These are phyloP conservation scores for Leuciscus idus DNA, from an alignment of 2,113 vertebrate genomes.

Conservation along the genomic window DNA sequence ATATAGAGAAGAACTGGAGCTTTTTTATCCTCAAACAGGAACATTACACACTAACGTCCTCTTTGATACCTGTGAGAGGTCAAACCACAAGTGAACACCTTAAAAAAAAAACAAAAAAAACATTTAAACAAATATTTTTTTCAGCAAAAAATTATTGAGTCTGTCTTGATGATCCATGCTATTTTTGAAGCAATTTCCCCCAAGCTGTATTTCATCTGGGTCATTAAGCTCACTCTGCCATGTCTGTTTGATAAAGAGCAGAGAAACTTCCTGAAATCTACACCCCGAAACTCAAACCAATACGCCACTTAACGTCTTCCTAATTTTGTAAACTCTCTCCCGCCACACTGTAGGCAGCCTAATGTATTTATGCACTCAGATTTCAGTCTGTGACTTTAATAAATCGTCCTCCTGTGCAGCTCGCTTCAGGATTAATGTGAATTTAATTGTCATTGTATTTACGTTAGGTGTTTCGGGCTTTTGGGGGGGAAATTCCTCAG, in stretches of 20 bases:
- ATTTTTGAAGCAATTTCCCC: constrained; percentile 45
- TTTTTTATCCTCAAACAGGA: too few relatives aligned
- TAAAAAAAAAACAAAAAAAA: too few relatives aligned
- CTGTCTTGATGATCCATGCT: constrained; percentile 53
- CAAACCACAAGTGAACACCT: constrained; percentile 49
- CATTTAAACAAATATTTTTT: too few relatives aligned
- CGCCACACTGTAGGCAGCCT: constrained; percentile 49
- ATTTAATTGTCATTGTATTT: constrained; percentile 68
- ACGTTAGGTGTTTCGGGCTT: constrained; percentile 57
- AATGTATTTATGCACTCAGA: constrained; percentile 50
- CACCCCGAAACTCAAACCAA: constrained; percentile 50
- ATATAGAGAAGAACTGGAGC: too few relatives aligned
- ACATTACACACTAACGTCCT: too few relatives aligned
- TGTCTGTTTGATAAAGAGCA: constrained; percentile 60
- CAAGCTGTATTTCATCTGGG: constrained; percentile 53
- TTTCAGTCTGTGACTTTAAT: constrained; percentile 57
- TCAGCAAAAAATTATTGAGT: neutral
- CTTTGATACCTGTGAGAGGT: constrained; percentile 26
- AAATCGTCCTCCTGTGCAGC: constrained; percentile 60
- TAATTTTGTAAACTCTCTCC: constrained; percentile 44
- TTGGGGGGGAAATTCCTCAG: constrained; percentile 60
- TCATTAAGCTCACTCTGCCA: constrained; percentile 30
- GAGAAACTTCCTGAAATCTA: constrained; percentile 47
- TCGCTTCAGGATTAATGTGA: constrained; percentile 65
- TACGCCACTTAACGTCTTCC: constrained; percentile 47